These are phyloP conservation scores for Papilio gigon DNA, from an alignment of 2,888 invertebrate genomes.

Conservation along the genomic window DNA sequence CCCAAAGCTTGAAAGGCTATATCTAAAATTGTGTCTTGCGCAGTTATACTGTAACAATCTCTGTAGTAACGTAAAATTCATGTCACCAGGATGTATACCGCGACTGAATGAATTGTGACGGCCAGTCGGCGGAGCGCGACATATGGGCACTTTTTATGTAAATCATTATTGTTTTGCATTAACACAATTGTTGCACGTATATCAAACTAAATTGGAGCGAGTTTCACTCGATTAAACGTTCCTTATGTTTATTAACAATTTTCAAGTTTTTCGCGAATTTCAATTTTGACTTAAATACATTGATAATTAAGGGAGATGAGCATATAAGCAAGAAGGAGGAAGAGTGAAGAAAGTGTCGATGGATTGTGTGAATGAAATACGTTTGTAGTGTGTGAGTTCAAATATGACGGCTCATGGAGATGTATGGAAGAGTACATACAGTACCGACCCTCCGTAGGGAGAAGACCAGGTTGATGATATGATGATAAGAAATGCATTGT, in stretches of 20 bases:
- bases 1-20: no score
- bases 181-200: slow-evolving; percentile 33
- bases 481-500: no score
- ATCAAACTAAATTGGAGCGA: slow-evolving; percentile 9
- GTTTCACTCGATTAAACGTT: slow-evolving; percentile 21
- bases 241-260: not conserved
- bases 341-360: no score
- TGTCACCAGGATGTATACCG: slow-evolving; percentile 27
- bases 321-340: no score
- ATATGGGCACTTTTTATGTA: slow-evolving; percentile 33
- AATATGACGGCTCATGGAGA: no score
- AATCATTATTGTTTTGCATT: slow-evolving; percentile 34
- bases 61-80: slow-evolving; percentile 3
- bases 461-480: no score
- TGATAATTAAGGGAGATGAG: no score
- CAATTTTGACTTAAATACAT: not conserved
- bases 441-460: no score
- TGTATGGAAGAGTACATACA: no score
- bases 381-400: no score
- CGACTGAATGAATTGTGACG: slow-evolving; percentile 23
- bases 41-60: slow-evolving; percentile 3
- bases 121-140: slow-evolving; percentile 20
- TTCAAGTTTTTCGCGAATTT: not conserved
- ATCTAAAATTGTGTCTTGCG: no score
- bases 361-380: no score